Evolutionary conservation across 2,888 invertebrate genomes (phyloP), one percentile per base, ranked within the genome.

Genomic region (Silvanus unidentatus): DNA sequence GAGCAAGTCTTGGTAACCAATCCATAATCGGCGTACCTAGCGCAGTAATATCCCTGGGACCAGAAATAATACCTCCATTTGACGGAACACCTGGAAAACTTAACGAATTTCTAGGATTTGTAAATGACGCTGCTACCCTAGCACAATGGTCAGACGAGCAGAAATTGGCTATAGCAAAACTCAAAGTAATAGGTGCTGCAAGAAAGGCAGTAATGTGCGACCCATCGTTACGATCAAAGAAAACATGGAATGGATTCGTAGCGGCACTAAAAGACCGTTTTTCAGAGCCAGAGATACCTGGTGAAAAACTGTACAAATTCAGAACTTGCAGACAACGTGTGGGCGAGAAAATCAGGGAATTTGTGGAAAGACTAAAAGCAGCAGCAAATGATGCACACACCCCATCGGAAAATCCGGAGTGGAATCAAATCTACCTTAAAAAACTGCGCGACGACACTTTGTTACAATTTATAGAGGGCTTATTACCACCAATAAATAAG

Each of bases 271-370:
- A 37, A 13, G 16, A 16, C 3, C 3, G 37, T 6, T 37, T 37
- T 12, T 14, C 3, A 4, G 16, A 37, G n/a, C 9, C 5, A 6
- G 16, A 37, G n/a, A 15, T 37, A 4, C 37, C 37, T 6, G 37
- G 37, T 16, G 14, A 32, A 8, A 32, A 32, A 32, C n/a, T 37
- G 15, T 16, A 6, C 12, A 37, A 37, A 15, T 37, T 37, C n/a
- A 3, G 37, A 16, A 16, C 14, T 6, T 37, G 37, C 16, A 37
- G 12, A 15, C 37, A 37, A 12, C 3, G 37, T 3, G 16, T 6
- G 5, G 37, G 37, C 3, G 37, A 37, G 16, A 37, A 5, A 4
- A 12, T 37, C 5, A 13, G 16, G 10, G 37, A 37, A 3, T 37
- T 15, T 16, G 37, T 37, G 3, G 14, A 37, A 16, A 9, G 37